Base-by-base conservation (phyloP, 2,888 invertebrate species). In the Fragum whitleyi region DNA sequence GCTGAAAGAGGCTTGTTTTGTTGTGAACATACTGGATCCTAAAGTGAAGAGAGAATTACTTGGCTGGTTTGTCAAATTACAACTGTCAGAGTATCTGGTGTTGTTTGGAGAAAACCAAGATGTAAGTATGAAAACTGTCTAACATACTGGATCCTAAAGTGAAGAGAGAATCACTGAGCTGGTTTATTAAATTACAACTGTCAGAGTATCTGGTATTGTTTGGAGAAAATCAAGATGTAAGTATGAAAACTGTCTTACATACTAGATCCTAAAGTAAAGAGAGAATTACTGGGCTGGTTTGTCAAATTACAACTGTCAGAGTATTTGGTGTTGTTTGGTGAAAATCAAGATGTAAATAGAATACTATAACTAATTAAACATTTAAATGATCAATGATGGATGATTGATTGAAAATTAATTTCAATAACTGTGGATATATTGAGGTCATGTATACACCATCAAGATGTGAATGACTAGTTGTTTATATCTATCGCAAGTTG, bases 71-170 rank as follows among this genome's bases (percentile, higher is more conserved):
- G 96, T 98, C 7, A 95, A 95, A 61, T 95, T 96, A 67, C 98
- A 98, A 92, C 94, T 98, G 51, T 96, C 97, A 94, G 99, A 99
- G 93, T 99, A 99, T 94, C 95, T 96, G 72, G 98, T 98, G 90
- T 95, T 99, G 76, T 99, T 99, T 95, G 97, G 98, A 71, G 96
- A 97, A 90, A 97, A 97, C 91, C 98, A 99, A 94, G 99, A 99
- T 94, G 97, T 95, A 84, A 92, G 92, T 89, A 28, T n/a, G n/a
- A 9, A 14, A 39, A 39, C 39, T 39, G 39, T 39, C 6, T 39
- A 96, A 97, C n/a, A 96, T 97, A 70, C 94, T 99, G 74, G 98
- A 99, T 91, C 96, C 97, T 0, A 96, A 96, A 94, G 97, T 98
- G 0, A 97, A 97, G 95, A 95, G 94, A 90, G 98, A 98, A 70